Evolutionary conservation across 2,113 vertebrate species (phyloP), one percentile per base, ranked within the genome.

Genomic region (Phocoena sinus): DNA sequence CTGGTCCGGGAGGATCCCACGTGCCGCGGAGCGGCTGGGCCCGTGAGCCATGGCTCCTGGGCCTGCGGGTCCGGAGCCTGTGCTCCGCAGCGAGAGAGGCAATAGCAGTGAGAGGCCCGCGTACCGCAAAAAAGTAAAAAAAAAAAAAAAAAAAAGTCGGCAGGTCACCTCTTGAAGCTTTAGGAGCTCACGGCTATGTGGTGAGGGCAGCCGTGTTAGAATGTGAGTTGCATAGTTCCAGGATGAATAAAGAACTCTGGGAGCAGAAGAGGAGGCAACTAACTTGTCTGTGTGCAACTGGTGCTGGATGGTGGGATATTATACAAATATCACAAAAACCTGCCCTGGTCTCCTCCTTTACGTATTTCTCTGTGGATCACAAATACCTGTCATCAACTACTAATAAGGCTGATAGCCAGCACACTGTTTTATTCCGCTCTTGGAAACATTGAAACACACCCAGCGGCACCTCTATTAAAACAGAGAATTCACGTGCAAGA

Each of bases 371-470:
- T 33, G 21, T 58, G 89, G 77, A 41, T 68, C 2, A 3, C 77
- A 89, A 60, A 96, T 31, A 74, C 76, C 76, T 91, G 88, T 92
- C 70, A 67, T 92, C 94, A 82, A 41, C 94, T 85, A 20, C 60
- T 91, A 95, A 82, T 79, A 65, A 90, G 65, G 91, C 41, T 11
- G 38, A 60, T 41, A 11, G 28, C 25, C 67, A 3, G 67, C 47
- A 41, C 38, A 6, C 44, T 17, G 14, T 44, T 96, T 86, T 65
- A 63, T 74, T 89, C 81, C 17, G 11, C 47, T 63, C 47, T 77
- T n/a, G 25, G 91, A 89, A 97, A 94, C 47, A 21, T 0, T 79
- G 67, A 97, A 96, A 80, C 33, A 83, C 4, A 20, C 47, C 73
- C 89, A 15, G n/a, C 6, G 63, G 47, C 9, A 38, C 36, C 41